These are phyloP conservation scores for Callopanchax toddi DNA, from an alignment of 2,113 vertebrate species.

Conservation along the genomic window DNA sequence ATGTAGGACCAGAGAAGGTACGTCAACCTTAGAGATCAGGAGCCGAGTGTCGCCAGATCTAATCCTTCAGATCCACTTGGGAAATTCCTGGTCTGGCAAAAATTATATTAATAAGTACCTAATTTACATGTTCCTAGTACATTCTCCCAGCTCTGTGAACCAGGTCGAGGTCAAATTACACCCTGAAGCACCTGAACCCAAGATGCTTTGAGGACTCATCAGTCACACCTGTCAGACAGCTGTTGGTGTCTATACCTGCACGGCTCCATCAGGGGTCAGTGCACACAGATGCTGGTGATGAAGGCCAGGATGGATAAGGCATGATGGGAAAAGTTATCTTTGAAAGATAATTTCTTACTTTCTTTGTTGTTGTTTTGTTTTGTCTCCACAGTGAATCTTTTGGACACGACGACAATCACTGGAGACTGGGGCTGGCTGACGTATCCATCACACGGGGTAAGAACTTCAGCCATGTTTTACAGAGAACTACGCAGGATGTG, in stretches of 20 bases:
- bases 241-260: slow-evolving; percentile 23
- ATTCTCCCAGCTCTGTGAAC: slow-evolving; percentile 15
- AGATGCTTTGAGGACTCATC: slow-evolving; percentile 57
- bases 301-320: slow-evolving; percentile 22
- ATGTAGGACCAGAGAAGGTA: too few species aligned
- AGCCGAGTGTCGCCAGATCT: too few species aligned
- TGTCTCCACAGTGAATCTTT: slow-evolving; percentile 88
- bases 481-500: too few species aligned
- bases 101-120: too few species aligned
- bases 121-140: too few species aligned
- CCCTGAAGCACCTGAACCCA: slow-evolving; percentile 38
- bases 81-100: too few species aligned
- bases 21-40: too few species aligned
- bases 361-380: slow-evolving; percentile 53
- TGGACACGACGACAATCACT: slow-evolving; percentile 88
- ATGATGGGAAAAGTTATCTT: slow-evolving; percentile 19
- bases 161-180: slow-evolving; percentile 63
- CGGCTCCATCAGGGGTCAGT: slow-evolving; percentile 27
- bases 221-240: slow-evolving; percentile 64
- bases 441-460: slow-evolving; percentile 92
- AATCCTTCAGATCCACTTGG: too few species aligned
- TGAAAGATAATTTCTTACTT: slow-evolving; percentile 36
- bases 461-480: background rate
- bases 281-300: slow-evolving; percentile 16
- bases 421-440: slow-evolving; percentile 98